phyloP scores from a whole-genome alignment of 2,797 vertebrate genomes.

The Salmo trutta region DNA sequence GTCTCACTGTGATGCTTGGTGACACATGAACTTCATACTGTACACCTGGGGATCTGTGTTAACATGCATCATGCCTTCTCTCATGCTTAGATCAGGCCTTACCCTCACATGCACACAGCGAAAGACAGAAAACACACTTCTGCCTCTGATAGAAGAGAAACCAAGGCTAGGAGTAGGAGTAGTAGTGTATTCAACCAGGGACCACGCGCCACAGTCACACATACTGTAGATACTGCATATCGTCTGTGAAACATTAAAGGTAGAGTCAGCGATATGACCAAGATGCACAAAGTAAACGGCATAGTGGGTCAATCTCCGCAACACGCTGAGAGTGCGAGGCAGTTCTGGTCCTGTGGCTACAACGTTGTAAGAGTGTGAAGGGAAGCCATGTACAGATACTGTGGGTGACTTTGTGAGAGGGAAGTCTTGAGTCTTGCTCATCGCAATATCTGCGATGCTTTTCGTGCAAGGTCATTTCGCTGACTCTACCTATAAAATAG shows the following conservation, averaged over 20 bases:
- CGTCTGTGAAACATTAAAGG: conserved; percentile 59
- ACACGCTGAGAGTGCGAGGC: too few species aligned
- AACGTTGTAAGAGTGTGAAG: conserved; percentile 16
- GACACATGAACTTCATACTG: conserved; percentile 27
- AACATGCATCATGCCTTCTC: conserved; percentile 39
- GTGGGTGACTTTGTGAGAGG: too few species aligned
- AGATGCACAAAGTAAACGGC: too few species aligned
- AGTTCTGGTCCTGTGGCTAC: too few species aligned
- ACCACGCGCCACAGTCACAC: conserved; percentile 40
- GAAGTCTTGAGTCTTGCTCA: too few species aligned
- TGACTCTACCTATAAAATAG: conserved; percentile 30
- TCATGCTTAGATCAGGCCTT: conserved; percentile 71
- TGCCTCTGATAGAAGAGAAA: conserved; percentile 31
- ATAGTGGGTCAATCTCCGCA: too few species aligned
- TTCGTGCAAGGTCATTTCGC: too few species aligned
- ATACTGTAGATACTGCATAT: conserved; percentile 60
- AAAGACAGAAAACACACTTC: conserved; percentile 42
- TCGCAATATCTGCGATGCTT: too few species aligned
- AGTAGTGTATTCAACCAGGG: conserved; percentile 52
- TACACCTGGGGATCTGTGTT: too few species aligned
- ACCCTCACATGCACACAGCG: conserved; percentile 72
- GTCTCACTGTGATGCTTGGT: conserved; percentile 41
- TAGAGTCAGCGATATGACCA: too few species aligned
- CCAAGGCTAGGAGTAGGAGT: conserved; percentile 56
- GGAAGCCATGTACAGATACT: too few species aligned